Base-by-base conservation (phyloP, 1,140 invertebrate genomes). In the Heliconius congener region DNA sequence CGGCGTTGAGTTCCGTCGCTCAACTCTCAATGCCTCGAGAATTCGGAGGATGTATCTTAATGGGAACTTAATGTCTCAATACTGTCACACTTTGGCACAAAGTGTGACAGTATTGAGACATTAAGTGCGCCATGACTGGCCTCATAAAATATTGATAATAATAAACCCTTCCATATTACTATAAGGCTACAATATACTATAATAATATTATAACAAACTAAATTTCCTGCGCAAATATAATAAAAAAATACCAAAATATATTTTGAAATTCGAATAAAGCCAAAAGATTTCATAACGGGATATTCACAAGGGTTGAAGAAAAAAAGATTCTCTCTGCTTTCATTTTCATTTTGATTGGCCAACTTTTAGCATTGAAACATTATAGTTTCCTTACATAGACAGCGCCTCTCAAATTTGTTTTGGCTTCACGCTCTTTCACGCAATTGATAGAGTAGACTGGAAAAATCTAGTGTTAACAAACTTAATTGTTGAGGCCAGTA, bases 191-290 rank as follows among this genome's bases (percentile, higher is more conserved):
- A 23, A 23, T 23, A 23, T 23, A 30, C 8, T 23, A 13, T 66
- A 66, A 66, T 66, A 66, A 66, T 23, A 5, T 66, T 66, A 66
- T 66, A 66, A 27, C 13, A 66, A 66, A 66, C 60, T 27, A 66
- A 66, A 66, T 66, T 66, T 23, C 11, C 57, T 60, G 23, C 23
- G 3, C 23, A 23, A 66, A 66, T 66, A 66, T 66, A 66, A 13
- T 66, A 66, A 66, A 66, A 57, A 57, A n/a, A n/a, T 9, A 9
- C 18, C 6, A 23, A 57, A 57, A 57, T 57, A 23, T 57, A 57
- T 57, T n/a, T 66, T 27, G 11, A 66, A 66, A 30, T 27, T 57
- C 8, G n/a, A 16, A 66, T 66, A 66, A 4, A 5, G 27, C 60
- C 11, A 30, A 30, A 66, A 9, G 3, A 8, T 8, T 8, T 1